phyloP scores from a whole-genome alignment of 2,797 vertebrate species.

The Luscinia megarhynchos region DNA sequence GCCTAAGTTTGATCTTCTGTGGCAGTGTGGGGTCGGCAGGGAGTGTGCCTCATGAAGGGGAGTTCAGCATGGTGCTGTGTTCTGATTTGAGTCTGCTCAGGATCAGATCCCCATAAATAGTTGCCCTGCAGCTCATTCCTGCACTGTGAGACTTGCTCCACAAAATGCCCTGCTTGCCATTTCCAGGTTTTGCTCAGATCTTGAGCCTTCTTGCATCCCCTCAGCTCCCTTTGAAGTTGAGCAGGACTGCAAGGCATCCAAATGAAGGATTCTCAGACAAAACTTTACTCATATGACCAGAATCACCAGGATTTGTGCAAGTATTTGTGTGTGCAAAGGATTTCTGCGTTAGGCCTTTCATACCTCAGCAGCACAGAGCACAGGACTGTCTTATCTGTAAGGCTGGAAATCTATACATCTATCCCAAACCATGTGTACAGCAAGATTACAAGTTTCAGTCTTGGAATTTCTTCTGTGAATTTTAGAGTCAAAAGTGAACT shows the following conservation, averaged over 20 bases:
- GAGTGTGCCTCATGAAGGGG: accelerated
- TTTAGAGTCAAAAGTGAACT: not conserved
- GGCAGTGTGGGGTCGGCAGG: not conserved
- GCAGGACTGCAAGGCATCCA: not conserved
- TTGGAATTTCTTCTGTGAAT: not conserved
- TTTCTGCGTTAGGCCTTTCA: not conserved
- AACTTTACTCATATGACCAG: not conserved
- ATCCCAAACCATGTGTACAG: not conserved
- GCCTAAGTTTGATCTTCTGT: not conserved
- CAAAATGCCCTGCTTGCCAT: not conserved
- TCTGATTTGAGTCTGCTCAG: not conserved
- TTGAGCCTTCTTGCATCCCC: not conserved
- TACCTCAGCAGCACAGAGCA: not conserved
- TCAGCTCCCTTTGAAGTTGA: not conserved
- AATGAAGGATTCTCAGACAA: not conserved
- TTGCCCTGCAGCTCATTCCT: not conserved
- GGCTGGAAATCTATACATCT: not conserved
- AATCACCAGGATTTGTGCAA: not conserved
- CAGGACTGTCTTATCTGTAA: not conserved
- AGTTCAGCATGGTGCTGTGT: not conserved
- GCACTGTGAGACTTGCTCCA: not conserved
- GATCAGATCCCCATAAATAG: not conserved
- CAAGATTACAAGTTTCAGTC: not conserved
- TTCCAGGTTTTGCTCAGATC: not conserved
- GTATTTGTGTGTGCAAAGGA: not conserved